A percentile compares a stretch with the other conserved stretches of the same genome.
phyloP scores from a whole-genome alignment of 2,888 invertebrate species.

The Drosophila borealis region DNA sequence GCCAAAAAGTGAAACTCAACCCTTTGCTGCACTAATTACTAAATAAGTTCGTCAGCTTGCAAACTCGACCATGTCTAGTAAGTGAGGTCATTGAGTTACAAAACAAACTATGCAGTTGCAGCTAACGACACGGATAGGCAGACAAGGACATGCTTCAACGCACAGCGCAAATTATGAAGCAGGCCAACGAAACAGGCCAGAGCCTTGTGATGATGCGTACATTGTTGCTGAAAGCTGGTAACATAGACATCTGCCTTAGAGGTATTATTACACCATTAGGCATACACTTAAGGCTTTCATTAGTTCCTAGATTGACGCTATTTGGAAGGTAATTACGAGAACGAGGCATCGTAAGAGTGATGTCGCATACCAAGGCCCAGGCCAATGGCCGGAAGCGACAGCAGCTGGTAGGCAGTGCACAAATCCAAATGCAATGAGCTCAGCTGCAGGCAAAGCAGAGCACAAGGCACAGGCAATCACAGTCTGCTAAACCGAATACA shows the following conservation, averaged over 20 bases:
- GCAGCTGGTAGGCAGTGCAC: slow-evolving; percentile 40
- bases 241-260: slow-evolving; percentile 50
- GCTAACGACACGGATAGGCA: slow-evolving; percentile 23
- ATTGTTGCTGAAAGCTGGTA: slow-evolving; percentile 36
- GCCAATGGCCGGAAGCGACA: slow-evolving; percentile 60
- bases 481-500: slow-evolving; percentile 39
- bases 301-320: slow-evolving; percentile 74
- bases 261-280: slow-evolving; percentile 81
- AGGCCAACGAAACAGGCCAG: background rate
- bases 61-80: background rate
- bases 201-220: slow-evolving; percentile 21
- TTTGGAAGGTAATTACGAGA: slow-evolving; percentile 73
- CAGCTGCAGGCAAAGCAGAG: slow-evolving; percentile 21
- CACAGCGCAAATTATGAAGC: slow-evolving; percentile 33
- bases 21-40: slow-evolving; percentile 51
- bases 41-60: slow-evolving; percentile 32
- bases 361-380: slow-evolving; percentile 4
- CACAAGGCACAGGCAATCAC: slow-evolving; percentile 46
- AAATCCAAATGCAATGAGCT: slow-evolving; percentile 60
- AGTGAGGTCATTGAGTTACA: slow-evolving; percentile 9
- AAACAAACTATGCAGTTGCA: slow-evolving; percentile 23
- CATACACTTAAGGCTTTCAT: slow-evolving; percentile 79
- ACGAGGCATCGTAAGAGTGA: slow-evolving; percentile 24
- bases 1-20: slow-evolving; percentile 25
- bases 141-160: slow-evolving; percentile 18